A percentile compares a stretch with the other conserved stretches of the same genome.
Evolutionary conservation across 2,113 vertebrate genomes (phyloP).

Genomic region (Oryzias curvinotus): DNA sequence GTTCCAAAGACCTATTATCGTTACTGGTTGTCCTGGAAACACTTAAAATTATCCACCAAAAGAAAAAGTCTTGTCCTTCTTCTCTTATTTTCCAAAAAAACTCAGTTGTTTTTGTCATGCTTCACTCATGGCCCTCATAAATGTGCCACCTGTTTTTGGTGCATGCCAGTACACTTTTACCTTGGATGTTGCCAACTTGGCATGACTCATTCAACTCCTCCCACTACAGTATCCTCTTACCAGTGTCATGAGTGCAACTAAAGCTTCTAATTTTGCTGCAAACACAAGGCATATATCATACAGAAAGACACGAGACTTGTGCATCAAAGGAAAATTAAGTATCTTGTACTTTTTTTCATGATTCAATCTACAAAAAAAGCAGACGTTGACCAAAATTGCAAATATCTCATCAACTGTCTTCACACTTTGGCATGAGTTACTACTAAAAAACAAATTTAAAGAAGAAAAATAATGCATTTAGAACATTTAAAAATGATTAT

Average conservation of each 20-base stretch:
- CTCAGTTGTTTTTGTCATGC: slow-evolving; percentile 41
- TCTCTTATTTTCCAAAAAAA: slow-evolving; percentile 39
- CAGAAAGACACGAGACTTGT: not conserved
- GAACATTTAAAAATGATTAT: too few relatives aligned
- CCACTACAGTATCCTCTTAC: slow-evolving; percentile 36
- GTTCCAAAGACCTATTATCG: too few relatives aligned
- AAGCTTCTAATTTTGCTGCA: slow-evolving; percentile 36
- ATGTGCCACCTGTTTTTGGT: slow-evolving; percentile 64
- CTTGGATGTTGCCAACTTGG: slow-evolving; percentile 64
- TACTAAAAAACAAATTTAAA: too few relatives aligned
- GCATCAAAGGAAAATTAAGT: slow-evolving; percentile 14
- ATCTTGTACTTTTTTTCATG: not conserved
- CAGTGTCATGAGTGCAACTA: slow-evolving; percentile 46
- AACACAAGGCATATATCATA: slow-evolving; percentile 19
- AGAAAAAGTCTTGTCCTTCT: slow-evolving; percentile 13
- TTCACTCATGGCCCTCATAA: slow-evolving; percentile 47
- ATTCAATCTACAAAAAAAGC: too few relatives aligned
- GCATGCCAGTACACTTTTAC: slow-evolving; percentile 56
- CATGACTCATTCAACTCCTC: slow-evolving; percentile 36
- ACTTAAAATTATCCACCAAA: not conserved
- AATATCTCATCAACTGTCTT: too few relatives aligned
- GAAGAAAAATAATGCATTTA: too few relatives aligned
- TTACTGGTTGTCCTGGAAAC: too few relatives aligned
- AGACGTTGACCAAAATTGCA: too few relatives aligned
- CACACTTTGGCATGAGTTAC: too few relatives aligned